Conservation (phyloP, 2,888 invertebrate species). For the Iselma pallidipennis region DNA sequence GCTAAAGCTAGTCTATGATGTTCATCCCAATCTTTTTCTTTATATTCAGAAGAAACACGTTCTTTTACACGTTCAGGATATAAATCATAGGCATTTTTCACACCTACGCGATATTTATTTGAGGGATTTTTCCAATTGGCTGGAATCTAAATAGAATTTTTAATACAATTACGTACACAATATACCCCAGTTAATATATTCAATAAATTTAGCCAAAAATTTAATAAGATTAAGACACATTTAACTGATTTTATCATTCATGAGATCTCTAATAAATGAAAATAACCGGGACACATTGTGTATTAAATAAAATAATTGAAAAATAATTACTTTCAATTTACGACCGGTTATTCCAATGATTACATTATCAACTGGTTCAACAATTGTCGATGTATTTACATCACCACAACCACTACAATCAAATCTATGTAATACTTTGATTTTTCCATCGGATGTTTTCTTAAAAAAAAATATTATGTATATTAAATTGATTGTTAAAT, state of each 20-base stretch:
- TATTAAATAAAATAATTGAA: too few species aligned
- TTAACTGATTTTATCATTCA: too few species aligned
- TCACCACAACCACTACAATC: slow-evolving; percentile 98
- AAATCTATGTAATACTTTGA: slow-evolving; percentile 91
- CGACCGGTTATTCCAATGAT: slow-evolving; percentile 87
- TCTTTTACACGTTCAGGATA: slow-evolving; percentile 85
- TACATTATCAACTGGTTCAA: slow-evolving; percentile 70
- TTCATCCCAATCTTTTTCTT: slow-evolving; percentile 84
- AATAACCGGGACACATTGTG: too few species aligned
- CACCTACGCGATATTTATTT: slow-evolving; percentile 84
- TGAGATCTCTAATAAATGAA: too few species aligned
- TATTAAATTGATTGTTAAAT: background rate
- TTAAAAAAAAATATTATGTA: too few species aligned
- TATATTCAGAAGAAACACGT: slow-evolving; percentile 72
- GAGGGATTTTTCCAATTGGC: slow-evolving; percentile 80
- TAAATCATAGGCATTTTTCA: slow-evolving; percentile 82
- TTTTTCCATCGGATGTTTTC: slow-evolving; percentile 85
- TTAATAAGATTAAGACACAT: background rate
- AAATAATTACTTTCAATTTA: slow-evolving; percentile 73
- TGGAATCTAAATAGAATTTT: slow-evolving; percentile 68
- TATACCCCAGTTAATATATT: background rate
- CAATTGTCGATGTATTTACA: slow-evolving; percentile 84
- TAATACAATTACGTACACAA: background rate
- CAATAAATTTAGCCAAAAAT: too few species aligned
- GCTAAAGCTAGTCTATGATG: slow-evolving; percentile 79